Base-by-base conservation (phyloP, 2,888 invertebrate genomes). In the Neoscelio sp. region DNA sequence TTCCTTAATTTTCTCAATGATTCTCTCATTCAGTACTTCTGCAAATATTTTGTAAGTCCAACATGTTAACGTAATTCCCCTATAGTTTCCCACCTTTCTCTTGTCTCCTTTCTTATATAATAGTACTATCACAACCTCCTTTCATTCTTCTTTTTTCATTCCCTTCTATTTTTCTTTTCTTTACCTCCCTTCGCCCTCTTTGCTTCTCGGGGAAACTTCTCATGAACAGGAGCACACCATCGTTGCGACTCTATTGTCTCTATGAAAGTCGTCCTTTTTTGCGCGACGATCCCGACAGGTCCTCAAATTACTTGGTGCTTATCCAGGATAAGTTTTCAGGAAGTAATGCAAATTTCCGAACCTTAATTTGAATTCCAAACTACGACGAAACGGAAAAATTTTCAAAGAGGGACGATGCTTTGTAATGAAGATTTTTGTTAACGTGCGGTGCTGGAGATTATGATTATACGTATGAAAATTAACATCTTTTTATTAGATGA, bases 241-340 rank as follows among this genome's bases (percentile, higher is more conserved):
- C 17, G 42, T 17, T 26, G 20, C 65, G 54, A 67, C 26, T 35
- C 56, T 23, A 58, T 68, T 68, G 68, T 68, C 40, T 68, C 10
- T 15, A 17, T 26, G 6, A 44, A 54, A 68, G 15, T 68, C 46
- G 20, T 23, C 48, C n/a, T 20, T 50, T 60, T 48, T 23, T 50
- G 13, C 17, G 4, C 46, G 30, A 35, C 46, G 12, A 23, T 20
- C 42, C 33, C 44, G 60, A 50, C 70, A 71, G 70, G 15, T 52
- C 42, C 44, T 71, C 46, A 50, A 71, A 70, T 58, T 58, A 58
- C 70, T 48, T 23, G 58, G 20, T 58, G 70, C 50, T 52, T 60
- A 67, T 54, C 23, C 54, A 8, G 35, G 15, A 54, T 54, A 44
- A 67, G 46, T 56, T 56, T 54, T 52, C 42, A 54, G 26, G 18